Evolutionary conservation across 2,113 vertebrate genomes (phyloP), one percentile per base, ranked within the genome.

Genomic region (Scolopax mira): DNA sequence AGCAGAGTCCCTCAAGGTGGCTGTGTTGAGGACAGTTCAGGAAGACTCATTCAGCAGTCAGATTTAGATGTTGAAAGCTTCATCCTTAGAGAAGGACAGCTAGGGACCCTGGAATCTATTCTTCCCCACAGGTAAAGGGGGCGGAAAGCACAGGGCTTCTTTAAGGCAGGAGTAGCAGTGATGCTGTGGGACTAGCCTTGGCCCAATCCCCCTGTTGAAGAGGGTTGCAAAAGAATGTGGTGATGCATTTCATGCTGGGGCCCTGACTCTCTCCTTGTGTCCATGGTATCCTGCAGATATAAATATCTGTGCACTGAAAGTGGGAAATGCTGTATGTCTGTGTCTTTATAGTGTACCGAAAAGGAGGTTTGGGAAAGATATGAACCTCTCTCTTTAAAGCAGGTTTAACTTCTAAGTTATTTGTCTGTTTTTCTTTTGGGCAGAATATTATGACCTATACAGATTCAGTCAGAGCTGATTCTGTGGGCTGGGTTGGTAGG

Each of bases 101-200:
- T 96, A 93, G 91, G 70, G 72, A 85, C 72, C 66, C 54, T 75
- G 90, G 91, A 88, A 41, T 30, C 91, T 79, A 4, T 78, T 52
- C 85, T 78, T 79, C 65, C 82, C 51, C 69, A 78, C 93, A 97
- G 96, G 97, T 97, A 97, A 96, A 88, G 46, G 37, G 70, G 89
- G 66, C 1, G 9, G 78, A 89, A 88, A 72, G 44, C 44, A 72
- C 49, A 89, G 54, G 41, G 46, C 77, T 84, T 73, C 57, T 69
- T 73, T 55, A 60, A 78, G 64, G 35, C 49, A 83, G 52, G 51
- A 75, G 39, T 77, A 41, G 42, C 39, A 52, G 4, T 14, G 12
- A 13, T 69, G 55, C 33, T 77, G 24, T 72, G 74, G 21, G 19
- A 64, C 22, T 52, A 55, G 54, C 33, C 30, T n/a, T 54, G 51